These are phyloP conservation scores for Tamandua tetradactyla DNA, from an alignment of 2,797 vertebrate genomes.

Conservation along the genomic window DNA sequence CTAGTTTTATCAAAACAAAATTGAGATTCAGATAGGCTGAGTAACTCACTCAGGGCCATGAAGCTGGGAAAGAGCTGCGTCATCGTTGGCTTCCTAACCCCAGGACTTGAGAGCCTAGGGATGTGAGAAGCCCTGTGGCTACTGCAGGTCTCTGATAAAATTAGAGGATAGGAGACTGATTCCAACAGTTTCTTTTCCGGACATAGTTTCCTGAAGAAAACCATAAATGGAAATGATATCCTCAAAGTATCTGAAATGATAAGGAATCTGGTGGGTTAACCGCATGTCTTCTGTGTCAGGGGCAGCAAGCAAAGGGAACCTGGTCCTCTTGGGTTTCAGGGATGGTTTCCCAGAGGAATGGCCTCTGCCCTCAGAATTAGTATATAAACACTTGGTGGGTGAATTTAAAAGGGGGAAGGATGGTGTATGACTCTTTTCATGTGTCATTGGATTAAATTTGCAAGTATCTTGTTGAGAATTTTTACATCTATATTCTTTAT, in stretches of 20 bases:
- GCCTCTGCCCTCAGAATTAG: not conserved
- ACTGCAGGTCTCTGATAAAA: not conserved
- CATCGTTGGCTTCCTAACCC: not conserved
- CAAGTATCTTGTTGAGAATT: too few species aligned
- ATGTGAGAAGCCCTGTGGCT: not conserved
- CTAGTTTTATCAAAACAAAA: not conserved
- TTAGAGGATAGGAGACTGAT: not conserved
- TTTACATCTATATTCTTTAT: too few species aligned
- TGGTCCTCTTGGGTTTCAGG: fast-evolving
- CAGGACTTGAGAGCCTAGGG: not conserved
- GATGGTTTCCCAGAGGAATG: not conserved
- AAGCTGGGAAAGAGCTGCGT: not conserved
- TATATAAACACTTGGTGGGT: not conserved
- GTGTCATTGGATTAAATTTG: too few species aligned
- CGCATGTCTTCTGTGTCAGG: fast-evolving
- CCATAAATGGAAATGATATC: not conserved
- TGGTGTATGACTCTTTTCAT: too few species aligned
- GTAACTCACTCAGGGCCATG: not conserved
- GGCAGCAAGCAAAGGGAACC: not conserved
- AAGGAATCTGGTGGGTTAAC: not conserved
- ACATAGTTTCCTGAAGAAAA: not conserved
- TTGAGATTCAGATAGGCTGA: not conserved
- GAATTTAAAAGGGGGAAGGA: not conserved
- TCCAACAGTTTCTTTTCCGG: not conserved
- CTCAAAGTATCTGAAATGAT: not conserved